Conservation (phyloP, 2,888 invertebrate species). For the Hyppa rectilinea region DNA sequence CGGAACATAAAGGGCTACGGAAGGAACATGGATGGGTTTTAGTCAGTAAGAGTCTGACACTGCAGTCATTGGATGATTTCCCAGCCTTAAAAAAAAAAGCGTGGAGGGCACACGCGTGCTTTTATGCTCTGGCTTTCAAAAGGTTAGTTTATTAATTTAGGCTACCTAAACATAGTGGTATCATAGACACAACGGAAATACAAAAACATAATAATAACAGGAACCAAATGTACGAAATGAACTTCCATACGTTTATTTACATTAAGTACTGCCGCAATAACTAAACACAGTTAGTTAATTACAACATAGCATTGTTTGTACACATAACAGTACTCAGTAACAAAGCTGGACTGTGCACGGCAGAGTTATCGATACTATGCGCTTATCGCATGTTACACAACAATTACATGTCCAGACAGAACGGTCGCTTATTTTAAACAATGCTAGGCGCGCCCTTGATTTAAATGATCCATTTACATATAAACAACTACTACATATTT, state of each 20-base stretch:
- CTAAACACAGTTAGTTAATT: slow-evolving; percentile 12
- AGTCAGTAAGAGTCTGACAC: too few species aligned
- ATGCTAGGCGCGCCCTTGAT: slow-evolving; percentile 55
- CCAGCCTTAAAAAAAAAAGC: too few species aligned
- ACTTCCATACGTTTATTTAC: slow-evolving; percentile 24
- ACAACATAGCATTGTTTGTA: slow-evolving; percentile 33
- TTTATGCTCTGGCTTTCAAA: too few species aligned
- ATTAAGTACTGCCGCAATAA: not conserved
- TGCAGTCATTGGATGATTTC: too few species aligned
- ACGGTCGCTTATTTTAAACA: slow-evolving; percentile 60
- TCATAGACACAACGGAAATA: too few species aligned
- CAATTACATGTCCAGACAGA: slow-evolving; percentile 24
- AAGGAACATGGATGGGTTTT: too few species aligned
- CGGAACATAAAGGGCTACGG: too few species aligned
- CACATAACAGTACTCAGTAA: slow-evolving; percentile 30
- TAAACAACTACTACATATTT: slow-evolving; percentile 6
- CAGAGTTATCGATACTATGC: slow-evolving; percentile 52
- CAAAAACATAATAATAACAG: too few species aligned
- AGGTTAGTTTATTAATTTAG: too few species aligned
- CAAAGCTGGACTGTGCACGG: slow-evolving; percentile 39
- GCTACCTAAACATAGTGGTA: too few species aligned
- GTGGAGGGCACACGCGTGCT: too few species aligned
- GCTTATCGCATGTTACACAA: slow-evolving; percentile 52
- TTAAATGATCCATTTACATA: slow-evolving; percentile 48
- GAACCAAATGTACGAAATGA: too few species aligned